A percentile compares a stretch with the other conserved stretches of the same genome.
Conservation (phyloP, 2,113 vertebrate genomes). For the Tamias sibiricus region DNA sequence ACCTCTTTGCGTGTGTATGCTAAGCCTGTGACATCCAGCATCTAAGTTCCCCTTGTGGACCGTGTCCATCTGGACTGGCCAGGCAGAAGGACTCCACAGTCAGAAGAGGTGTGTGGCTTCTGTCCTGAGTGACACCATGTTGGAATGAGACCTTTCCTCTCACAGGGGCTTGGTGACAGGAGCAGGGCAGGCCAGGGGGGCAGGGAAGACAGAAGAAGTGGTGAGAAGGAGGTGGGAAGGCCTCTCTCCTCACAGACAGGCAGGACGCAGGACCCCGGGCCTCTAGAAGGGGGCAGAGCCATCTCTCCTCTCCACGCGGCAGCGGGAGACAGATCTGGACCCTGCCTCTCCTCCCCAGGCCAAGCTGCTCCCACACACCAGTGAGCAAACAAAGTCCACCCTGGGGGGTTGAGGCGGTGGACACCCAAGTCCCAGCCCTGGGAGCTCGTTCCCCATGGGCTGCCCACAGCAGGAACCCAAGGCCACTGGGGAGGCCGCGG, state of each 20-base stretch:
- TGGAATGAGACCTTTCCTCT: background rate
- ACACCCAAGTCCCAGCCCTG: accelerated
- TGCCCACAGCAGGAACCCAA: background rate
- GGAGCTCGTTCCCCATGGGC: background rate
- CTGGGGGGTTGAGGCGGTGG: background rate
- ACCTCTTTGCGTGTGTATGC: background rate
- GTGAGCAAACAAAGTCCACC: background rate
- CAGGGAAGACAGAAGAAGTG: background rate
- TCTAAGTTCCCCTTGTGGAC: background rate
- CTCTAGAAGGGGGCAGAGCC: background rate
- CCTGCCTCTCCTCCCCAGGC: background rate
- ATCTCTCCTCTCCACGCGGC: background rate
- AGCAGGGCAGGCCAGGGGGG: background rate
- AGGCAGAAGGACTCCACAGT: background rate
- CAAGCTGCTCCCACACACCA: background rate
- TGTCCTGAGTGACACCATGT: accelerated
- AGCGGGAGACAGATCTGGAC: background rate
- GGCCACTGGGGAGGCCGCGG: constrained; percentile 1
- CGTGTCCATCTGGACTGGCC: background rate
- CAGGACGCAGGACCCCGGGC: too few species aligned
- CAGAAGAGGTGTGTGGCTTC: background rate
- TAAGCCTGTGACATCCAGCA: background rate
- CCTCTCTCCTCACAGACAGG: background rate
- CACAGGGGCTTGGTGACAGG: background rate
- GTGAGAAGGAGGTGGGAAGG: background rate